phyloP scores from a whole-genome alignment of 1,140 invertebrate species.

The Oedothorax gibbosus region DNA sequence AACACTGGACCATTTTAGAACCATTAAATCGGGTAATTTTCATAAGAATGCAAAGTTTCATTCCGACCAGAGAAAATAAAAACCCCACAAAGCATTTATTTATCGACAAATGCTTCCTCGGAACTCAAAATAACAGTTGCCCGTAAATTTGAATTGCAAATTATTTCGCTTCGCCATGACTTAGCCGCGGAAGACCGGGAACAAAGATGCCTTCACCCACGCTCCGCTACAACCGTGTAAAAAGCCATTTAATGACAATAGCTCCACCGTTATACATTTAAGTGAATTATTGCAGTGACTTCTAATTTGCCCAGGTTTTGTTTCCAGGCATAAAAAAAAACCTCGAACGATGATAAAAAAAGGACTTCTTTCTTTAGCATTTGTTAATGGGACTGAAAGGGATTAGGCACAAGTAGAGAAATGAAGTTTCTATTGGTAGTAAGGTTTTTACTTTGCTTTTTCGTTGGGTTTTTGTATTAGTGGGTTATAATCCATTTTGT shows the following conservation, averaged over 20 bases:
- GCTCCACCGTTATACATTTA: slow-evolving; percentile 48
- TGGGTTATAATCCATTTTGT: slow-evolving; percentile 55
- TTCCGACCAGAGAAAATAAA: slow-evolving; percentile 30
- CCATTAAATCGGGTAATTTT: slow-evolving; percentile 53
- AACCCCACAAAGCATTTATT: slow-evolving; percentile 51
- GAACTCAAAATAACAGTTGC: slow-evolving; percentile 52
- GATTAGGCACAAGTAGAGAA: slow-evolving; percentile 40
- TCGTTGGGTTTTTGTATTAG: slow-evolving; percentile 18
- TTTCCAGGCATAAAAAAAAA: slow-evolving; percentile 30
- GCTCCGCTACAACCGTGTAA: slow-evolving; percentile 35
- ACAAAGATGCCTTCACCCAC: slow-evolving; percentile 40
- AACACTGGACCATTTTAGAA: slow-evolving; percentile 44
- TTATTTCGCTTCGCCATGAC: slow-evolving; percentile 44
- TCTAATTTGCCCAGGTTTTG: slow-evolving; percentile 58
- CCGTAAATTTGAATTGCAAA: slow-evolving; percentile 53
- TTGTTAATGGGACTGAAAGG: slow-evolving; percentile 55
- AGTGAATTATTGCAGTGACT: slow-evolving; percentile 52
- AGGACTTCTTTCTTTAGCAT: slow-evolving; percentile 52
- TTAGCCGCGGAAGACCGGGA: neutral
- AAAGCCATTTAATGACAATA: slow-evolving; percentile 58
- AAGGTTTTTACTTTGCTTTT: too few relatives aligned
- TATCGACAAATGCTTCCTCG: slow-evolving; percentile 47
- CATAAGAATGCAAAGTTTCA: slow-evolving; percentile 50
- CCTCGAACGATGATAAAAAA: slow-evolving; percentile 17
- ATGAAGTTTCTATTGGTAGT: neutral